Conservation (phyloP, 1,140 invertebrate genomes). For the Magallana angulata region DNA sequence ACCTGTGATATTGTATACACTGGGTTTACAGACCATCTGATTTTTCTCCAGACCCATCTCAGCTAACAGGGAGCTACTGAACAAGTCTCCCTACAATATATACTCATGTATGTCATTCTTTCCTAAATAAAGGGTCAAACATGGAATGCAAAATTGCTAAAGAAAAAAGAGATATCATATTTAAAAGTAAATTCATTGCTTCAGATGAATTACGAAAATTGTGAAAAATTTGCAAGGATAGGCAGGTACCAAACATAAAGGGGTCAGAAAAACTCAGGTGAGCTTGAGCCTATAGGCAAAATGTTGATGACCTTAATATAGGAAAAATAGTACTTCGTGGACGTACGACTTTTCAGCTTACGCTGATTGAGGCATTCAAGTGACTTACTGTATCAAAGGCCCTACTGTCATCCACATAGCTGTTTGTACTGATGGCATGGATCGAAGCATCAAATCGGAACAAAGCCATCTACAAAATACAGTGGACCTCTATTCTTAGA, state of each 20-base stretch:
- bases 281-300: no score
- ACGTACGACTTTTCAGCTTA: no score
- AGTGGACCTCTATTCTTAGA: background rate
- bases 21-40: conserved; percentile 84
- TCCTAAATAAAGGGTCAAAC: background rate
- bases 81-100: conserved; percentile 62
- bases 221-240: no score
- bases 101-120: background rate
- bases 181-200: no score
- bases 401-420: conserved; percentile 83
- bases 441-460: conserved; percentile 91
- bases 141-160: no score
- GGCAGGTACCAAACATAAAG: no score
- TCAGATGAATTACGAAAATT: no score
- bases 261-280: no score
- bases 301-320: no score
- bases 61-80: conserved; percentile 59
- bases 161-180: no score
- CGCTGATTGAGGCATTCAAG: no score
- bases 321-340: no score
- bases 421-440: conserved; percentile 86
- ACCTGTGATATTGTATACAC: conserved; percentile 87
- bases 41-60: conserved; percentile 69
- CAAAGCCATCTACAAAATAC: conserved; percentile 80
- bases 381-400: conserved; percentile 74